A percentile compares a stretch with the other conserved stretches of the same genome.
Conservation (phyloP, 1,140 invertebrate species). For the Hypsibius dujardini region DNA sequence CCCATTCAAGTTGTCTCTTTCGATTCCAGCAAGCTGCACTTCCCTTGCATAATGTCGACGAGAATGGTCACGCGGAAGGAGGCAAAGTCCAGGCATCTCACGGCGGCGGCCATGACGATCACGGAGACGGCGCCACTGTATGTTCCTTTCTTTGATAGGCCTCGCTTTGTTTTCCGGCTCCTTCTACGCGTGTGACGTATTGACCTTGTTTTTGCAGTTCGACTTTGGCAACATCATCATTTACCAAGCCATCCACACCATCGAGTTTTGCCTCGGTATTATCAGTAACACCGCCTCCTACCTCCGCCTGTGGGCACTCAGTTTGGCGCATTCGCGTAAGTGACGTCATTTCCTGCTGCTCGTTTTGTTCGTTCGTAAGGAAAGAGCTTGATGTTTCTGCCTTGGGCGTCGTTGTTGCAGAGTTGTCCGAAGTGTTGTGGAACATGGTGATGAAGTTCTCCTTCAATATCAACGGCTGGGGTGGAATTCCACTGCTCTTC, state of each 20-base stretch:
- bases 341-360: conserved; percentile 28
- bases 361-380: conserved; percentile 19
- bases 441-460: conserved; percentile 61
- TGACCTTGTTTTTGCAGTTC: conserved; percentile 39
- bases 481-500: conserved; percentile 47
- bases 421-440: conserved; percentile 96
- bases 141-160: conserved; percentile 16
- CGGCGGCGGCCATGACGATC: conserved; percentile 26
- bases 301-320: conserved; percentile 82
- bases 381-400: too few relatives aligned
- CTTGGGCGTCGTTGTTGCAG: conserved; percentile 41
- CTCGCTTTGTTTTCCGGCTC: conserved; percentile 7
- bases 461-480: conserved; percentile 36
- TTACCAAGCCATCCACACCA: conserved; percentile 82
- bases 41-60: neutral
- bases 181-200: conserved; percentile 6
- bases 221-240: conserved; percentile 76
- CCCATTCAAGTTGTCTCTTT: conserved; percentile 1
- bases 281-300: conserved; percentile 92
- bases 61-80: neutral
- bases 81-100: neutral
- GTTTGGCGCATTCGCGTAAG: conserved; percentile 81
- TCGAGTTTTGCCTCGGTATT: conserved; percentile 86
- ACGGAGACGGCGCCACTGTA: conserved; percentile 37
- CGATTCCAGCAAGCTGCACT: neutral